Base-by-base conservation (phyloP, 2,113 vertebrate species). In the Corythoichthys haematopterus region DNA sequence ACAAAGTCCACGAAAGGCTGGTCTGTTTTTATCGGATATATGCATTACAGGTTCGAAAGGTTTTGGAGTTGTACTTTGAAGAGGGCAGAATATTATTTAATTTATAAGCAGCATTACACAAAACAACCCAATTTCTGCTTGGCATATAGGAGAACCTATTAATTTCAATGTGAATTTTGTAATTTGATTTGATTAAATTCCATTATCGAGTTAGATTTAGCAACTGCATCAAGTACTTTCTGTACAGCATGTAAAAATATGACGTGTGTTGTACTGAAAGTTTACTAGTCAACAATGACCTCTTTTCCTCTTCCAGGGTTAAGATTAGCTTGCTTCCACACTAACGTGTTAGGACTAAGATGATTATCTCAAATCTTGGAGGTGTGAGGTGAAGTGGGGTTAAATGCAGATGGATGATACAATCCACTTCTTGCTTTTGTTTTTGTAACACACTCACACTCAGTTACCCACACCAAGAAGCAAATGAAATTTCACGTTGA, bases 321-420 rank as follows among this genome's bases (percentile, higher is more conserved):
- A 56, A 83, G 85, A 82, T 89, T 87, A 88, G 64, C 28, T 15
- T 78, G 80, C 78, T 84, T 79, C 59, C 58, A 69, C 73, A 53
- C 69, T 74, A 86, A 87, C 62, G 51, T 87, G 82, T 84, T 78
- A 62, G 83, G 58, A 73, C 80, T 83, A 86, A 84, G 48, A 77
- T 88, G 84, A 86, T 89, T 85, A 87, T 84, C 85, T 83, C 52
- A 83, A 76, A 82, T 83, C 84, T 81, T 79, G 77, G 75, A 80
- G 80, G 85, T 83, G 84, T 83, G 75, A 85, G 82, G 84, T 82
- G 70, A 81, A 76, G 70, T 67, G 68, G 70, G 58, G 64, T 70
- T 83, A 79, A 83, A 86, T 78, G 80, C 79, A 73, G 74, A 76
- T 68, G 59, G 75, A 70, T 81, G 73, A 75, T 73, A 71, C 75